phyloP scores from a whole-genome alignment of 2,888 invertebrate species.

The Brenthis hecate region DNA sequence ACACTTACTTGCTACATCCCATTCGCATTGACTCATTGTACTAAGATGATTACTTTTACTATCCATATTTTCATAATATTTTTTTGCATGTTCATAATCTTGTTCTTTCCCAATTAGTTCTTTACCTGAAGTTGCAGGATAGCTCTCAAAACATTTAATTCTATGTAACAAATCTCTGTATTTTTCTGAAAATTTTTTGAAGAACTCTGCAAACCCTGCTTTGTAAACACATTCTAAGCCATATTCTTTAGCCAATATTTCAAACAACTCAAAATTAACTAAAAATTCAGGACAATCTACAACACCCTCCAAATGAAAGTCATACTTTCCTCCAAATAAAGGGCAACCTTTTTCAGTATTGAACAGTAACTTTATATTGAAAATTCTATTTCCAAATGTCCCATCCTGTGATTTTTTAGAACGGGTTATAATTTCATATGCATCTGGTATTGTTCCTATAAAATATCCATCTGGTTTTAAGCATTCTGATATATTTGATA shows the following conservation, averaged over 20 bases:
- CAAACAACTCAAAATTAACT: constrained; percentile 94
- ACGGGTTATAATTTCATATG: constrained; percentile 93
- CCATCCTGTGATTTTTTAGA: constrained; percentile 81
- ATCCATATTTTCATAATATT: constrained; percentile 74
- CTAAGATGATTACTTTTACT: constrained; percentile 83
- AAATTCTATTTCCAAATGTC: constrained; percentile 91
- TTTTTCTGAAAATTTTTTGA: constrained; percentile 80
- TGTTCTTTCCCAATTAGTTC: constrained; percentile 81
- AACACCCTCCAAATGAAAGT: constrained; percentile 97
- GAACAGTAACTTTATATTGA: constrained; percentile 87
- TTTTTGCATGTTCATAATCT: constrained; percentile 89
- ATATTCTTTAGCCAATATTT: constrained; percentile 87
- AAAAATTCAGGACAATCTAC: constrained; percentile 99
- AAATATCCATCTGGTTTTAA: constrained; percentile 95
- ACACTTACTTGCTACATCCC: constrained; percentile 95
- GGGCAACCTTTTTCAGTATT: constrained; percentile 85
- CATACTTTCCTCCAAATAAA: constrained; percentile 97
- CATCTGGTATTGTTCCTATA: constrained; percentile 97
- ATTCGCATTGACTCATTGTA: constrained; percentile 93
- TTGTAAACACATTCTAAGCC: constrained; percentile 86
- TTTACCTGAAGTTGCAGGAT: constrained; percentile 84
- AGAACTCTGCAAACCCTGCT: constrained; percentile 91
- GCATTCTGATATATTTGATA: constrained; percentile 95
- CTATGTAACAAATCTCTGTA: constrained; percentile 84
- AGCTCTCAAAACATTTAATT: constrained; percentile 92